These are phyloP conservation scores for Abramis brama DNA, from an alignment of 2,113 vertebrate genomes.

Conservation along the genomic window DNA sequence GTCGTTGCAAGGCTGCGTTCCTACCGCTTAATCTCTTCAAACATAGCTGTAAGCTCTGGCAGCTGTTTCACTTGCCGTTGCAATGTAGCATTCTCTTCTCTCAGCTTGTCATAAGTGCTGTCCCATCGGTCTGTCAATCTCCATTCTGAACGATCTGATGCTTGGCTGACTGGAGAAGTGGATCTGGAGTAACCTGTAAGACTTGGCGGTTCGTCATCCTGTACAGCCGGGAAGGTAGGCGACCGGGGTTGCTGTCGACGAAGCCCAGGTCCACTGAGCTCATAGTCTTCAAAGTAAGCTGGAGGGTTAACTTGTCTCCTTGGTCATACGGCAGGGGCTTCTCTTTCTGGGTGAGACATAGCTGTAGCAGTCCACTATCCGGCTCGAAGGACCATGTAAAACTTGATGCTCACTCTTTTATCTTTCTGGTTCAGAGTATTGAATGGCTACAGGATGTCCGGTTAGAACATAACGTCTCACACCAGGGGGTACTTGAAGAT, in stretches of 20 bases:
- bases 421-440: no score
- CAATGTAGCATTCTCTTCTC: neutral
- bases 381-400: no score
- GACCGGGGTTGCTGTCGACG: neutral
- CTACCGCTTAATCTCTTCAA: neutral
- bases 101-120: neutral
- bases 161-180: constrained; percentile 1
- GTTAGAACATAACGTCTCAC: no score
- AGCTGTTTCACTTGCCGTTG: neutral
- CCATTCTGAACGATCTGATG: neutral
- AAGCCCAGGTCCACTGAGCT: neutral
- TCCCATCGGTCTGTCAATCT: neutral
- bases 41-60: neutral
- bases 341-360: no score
- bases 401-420: no score
- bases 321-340: no score
- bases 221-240: neutral
- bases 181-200: neutral
- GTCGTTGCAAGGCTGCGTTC: neutral
- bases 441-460: no score
- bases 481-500: no score
- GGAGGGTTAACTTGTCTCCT: neutral
- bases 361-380: no score
- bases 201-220: neutral
- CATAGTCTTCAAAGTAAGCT: neutral